Conservation (phyloP, 2,113 vertebrate species). For the Orthochromis malagaraziensis region DNA sequence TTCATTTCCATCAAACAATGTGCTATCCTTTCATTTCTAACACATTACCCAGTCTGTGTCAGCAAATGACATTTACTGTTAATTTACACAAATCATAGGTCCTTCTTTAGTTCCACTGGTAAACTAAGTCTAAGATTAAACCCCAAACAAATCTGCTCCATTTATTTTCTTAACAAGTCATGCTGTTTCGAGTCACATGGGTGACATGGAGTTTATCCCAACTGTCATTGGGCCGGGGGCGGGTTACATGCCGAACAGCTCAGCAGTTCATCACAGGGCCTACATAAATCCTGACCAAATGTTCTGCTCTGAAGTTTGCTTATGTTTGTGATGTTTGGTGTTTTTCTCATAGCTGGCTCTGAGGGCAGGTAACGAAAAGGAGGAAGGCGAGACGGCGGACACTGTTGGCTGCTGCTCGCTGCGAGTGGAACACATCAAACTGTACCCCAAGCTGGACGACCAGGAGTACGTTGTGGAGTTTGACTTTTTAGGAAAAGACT, state of each 20-base stretch:
- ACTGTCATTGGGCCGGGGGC: neutral
- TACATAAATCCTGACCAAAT: neutral
- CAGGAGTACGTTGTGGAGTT: slow-evolving; percentile 96
- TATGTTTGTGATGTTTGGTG: neutral
- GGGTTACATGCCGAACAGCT: neutral
- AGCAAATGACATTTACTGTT: neutral
- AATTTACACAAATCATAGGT: neutral
- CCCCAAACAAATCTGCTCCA: neutral
- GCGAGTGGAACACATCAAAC: slow-evolving; percentile 90
- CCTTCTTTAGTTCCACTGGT: neutral
- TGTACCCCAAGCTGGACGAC: slow-evolving; percentile 86
- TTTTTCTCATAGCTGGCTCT: slow-evolving; percentile 79
- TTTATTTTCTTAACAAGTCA: neutral
- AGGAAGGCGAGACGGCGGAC: slow-evolving; percentile 95
- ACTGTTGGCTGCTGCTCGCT: slow-evolving; percentile 95
- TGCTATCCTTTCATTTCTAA: neutral
- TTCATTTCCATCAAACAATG: neutral
- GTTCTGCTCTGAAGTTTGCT: neutral
- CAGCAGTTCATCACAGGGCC: neutral
- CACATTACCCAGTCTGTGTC: neutral
- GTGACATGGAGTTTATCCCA: neutral
- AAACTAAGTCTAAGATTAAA: neutral
- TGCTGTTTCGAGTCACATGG: neutral
- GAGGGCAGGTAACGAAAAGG: slow-evolving; percentile 96
- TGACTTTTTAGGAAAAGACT: slow-evolving; percentile 95